Evolutionary conservation across 1,140 invertebrate genomes (phyloP).

Genomic region (Alviniconcha marisindica): DNA sequence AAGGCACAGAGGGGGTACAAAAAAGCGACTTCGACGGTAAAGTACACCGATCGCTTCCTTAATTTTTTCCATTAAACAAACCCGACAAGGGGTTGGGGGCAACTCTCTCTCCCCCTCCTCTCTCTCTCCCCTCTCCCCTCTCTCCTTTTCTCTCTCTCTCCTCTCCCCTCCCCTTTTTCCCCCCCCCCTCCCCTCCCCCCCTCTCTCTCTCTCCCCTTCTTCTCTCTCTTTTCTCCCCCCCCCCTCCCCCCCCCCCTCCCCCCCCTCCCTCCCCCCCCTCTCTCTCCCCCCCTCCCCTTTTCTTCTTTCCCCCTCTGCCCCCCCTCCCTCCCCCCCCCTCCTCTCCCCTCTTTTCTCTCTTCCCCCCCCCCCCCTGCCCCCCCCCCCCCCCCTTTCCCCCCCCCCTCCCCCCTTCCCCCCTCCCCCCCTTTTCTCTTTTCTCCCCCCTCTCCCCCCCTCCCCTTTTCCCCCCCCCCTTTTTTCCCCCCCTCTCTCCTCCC

Average conservation of each 20-base stretch:
- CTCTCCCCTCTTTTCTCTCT: neutral
- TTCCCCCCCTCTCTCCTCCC: neutral
- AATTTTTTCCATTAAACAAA: too few relatives aligned
- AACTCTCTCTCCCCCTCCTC: neutral
- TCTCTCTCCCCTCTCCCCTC: neutral
- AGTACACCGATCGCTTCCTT: too few relatives aligned
- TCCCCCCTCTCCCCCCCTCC: neutral
- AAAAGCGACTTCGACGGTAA: too few relatives aligned
- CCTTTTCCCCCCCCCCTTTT: neutral
- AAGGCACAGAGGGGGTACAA: too few relatives aligned
- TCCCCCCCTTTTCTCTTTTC: neutral
- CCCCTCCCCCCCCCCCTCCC: neutral
- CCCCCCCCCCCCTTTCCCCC: neutral
- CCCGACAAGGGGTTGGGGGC: too few relatives aligned
- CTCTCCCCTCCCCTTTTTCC: neutral
- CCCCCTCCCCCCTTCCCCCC: neutral
- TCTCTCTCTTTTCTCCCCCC: neutral
- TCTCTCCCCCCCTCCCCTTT: neutral
- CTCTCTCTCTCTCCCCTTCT: neutral
- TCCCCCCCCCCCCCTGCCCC: neutral
- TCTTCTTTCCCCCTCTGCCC: neutral
- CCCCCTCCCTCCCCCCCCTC: neutral
- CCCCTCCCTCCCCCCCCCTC: neutral
- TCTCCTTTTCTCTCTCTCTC: neutral
- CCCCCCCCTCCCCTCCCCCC: neutral